These are phyloP conservation scores for Coreius guichenoti DNA, from an alignment of 2,797 vertebrate species.

Conservation along the genomic window DNA sequence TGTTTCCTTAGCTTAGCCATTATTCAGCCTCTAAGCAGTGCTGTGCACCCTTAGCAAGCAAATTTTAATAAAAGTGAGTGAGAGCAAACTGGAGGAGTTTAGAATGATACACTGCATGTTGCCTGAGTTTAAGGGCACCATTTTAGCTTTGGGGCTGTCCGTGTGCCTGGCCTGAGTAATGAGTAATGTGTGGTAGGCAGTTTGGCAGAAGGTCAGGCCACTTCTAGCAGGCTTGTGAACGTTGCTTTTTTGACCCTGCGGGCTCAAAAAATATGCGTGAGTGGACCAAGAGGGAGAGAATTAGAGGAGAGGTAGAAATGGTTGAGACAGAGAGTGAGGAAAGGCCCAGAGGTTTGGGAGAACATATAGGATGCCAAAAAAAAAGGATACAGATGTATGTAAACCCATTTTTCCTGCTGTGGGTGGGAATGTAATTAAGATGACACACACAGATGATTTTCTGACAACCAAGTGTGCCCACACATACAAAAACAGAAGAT, in stretches of 20 bases:
- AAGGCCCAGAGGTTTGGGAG: slow-evolving; percentile 29
- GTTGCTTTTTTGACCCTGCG: slow-evolving; percentile 75
- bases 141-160: slow-evolving; percentile 57
- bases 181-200: slow-evolving; percentile 71
- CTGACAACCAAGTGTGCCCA: slow-evolving; percentile 70
- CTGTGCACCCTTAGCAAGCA: slow-evolving; percentile 26
- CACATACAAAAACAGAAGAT: slow-evolving; percentile 69
- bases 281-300: slow-evolving; percentile 30
- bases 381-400: slow-evolving; percentile 72
- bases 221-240: slow-evolving; percentile 68
- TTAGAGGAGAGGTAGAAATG: slow-evolving; percentile 18
- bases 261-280: slow-evolving; percentile 67
- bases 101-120: slow-evolving; percentile 43
- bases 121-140: slow-evolving; percentile 50
- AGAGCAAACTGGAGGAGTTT: slow-evolving; percentile 36
- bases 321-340: slow-evolving; percentile 57
- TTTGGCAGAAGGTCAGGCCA: slow-evolving; percentile 69
- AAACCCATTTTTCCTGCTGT: slow-evolving; percentile 74
- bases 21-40: slow-evolving; percentile 41
- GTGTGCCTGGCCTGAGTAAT: slow-evolving; percentile 47
- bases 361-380: slow-evolving; percentile 40
- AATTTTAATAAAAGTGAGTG: slow-evolving; percentile 46
- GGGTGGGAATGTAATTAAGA: slow-evolving; percentile 72
- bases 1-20: slow-evolving; percentile 52
- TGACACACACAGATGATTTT: slow-evolving; percentile 71